These are phyloP conservation scores for Pachyuromys duprasi DNA, from an alignment of 2,797 vertebrate genomes.

Conservation along the genomic window DNA sequence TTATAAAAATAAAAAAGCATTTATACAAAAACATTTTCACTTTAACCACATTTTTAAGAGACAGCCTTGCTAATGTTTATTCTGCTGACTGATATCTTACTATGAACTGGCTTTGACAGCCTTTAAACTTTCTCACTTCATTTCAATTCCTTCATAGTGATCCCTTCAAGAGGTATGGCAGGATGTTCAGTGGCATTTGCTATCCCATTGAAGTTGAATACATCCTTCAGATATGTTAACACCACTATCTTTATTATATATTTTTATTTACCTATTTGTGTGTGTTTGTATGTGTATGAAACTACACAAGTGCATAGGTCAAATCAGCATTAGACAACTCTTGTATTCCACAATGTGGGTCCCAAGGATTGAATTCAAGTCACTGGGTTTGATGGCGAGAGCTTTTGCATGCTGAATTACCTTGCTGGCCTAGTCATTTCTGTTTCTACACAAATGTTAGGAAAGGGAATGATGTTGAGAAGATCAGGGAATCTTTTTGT, in stretches of 20 bases:
- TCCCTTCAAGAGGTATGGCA: neutral
- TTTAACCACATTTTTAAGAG: slow-evolving; percentile 27
- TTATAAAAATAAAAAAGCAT: too few relatives aligned
- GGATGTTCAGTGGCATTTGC: neutral
- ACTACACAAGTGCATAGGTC: neutral
- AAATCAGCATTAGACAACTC: neutral
- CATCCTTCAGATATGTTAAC: neutral
- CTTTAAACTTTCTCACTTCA: slow-evolving; percentile 30
- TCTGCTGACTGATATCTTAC: neutral
- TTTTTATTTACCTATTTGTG: neutral
- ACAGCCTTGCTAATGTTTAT: neutral
- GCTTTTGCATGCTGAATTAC: neutral
- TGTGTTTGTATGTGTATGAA: neutral
- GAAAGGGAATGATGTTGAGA: neutral
- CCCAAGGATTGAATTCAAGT: neutral
- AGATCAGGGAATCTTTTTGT: neutral
- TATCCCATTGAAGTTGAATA: neutral
- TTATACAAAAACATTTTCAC: neutral
- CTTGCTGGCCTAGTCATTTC: neutral
- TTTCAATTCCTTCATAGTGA: neutral
- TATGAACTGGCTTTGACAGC: neutral
- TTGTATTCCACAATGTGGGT: neutral
- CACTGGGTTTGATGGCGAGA: neutral
- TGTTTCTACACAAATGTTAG: neutral
- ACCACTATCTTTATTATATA: neutral